phyloP scores from a whole-genome alignment of 2,113 vertebrate species.

The cat (Felis catus) region DNA sequence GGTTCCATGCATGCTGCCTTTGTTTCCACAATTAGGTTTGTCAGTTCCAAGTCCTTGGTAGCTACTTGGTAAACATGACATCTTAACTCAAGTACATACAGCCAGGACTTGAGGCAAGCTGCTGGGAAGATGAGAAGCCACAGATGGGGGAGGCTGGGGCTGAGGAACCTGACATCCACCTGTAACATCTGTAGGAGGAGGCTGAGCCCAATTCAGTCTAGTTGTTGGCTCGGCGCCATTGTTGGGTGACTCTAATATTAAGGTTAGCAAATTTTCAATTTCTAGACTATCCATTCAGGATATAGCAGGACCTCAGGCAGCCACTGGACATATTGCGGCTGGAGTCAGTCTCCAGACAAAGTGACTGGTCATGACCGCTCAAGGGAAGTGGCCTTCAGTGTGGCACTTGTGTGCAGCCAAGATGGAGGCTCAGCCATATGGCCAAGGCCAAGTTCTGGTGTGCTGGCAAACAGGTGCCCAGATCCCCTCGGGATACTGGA shows the following conservation, averaged over 20 bases:
- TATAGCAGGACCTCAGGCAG: background rate
- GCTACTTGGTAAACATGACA: background rate
- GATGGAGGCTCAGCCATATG: background rate
- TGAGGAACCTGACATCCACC: background rate
- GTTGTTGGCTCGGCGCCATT: background rate
- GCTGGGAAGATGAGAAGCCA: background rate
- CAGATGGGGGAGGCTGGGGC: rapidly evolving
- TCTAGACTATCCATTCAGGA: background rate
- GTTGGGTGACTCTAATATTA: background rate
- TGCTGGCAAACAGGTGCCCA: background rate
- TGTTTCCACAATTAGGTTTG: background rate
- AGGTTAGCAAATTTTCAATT: background rate
- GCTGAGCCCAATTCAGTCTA: background rate
- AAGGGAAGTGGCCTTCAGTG: background rate
- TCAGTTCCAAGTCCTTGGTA: background rate
- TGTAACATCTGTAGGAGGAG: background rate
- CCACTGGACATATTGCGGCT: background rate
- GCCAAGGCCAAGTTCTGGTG: background rate
- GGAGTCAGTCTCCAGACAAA: background rate
- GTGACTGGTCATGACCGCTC: background rate
- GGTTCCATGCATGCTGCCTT: background rate
- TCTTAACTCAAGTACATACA: no score
- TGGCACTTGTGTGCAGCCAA: background rate
- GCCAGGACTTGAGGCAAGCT: background rate
- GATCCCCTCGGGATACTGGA: background rate